Conservation (phyloP, 2,888 invertebrate genomes). For the Abrostola tripartita region DNA sequence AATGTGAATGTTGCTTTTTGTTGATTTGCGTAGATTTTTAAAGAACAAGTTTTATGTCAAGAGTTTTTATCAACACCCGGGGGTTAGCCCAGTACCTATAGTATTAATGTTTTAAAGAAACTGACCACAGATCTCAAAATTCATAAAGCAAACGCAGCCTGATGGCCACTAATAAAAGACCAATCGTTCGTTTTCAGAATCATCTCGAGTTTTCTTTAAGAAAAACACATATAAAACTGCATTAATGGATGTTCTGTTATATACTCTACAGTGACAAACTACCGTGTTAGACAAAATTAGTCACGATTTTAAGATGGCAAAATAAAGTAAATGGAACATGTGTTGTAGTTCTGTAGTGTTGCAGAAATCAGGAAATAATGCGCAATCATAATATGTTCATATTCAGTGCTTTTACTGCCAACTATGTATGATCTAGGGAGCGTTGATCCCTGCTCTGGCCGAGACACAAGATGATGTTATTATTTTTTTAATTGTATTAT, state of each 20-base stretch:
- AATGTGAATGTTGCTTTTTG: too few species aligned
- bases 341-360: conserved; percentile 20
- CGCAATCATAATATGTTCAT: conserved; percentile 30
- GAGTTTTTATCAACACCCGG: too few species aligned
- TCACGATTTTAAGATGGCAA: conserved; percentile 51
- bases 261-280: conserved; percentile 7
- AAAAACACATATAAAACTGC: not conserved
- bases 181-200: not conserved
- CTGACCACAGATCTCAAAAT: too few species aligned
- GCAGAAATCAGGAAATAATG: conserved; percentile 36
- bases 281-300: conserved; percentile 35
- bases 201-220: not conserved
- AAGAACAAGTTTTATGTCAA: too few species aligned
- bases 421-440: too few species aligned
- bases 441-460: too few species aligned
- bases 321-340: conserved; percentile 44
- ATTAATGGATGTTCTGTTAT: conserved; percentile 18
- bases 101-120: too few species aligned
- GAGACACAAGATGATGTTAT: too few species aligned
- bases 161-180: not conserved
- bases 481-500: too few species aligned
- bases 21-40: too few species aligned
- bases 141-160: too few species aligned
- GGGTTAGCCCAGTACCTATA: too few species aligned
- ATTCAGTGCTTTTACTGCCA: conserved; percentile 9